Percentiles rank a stretch among this genome's conserved stretches.
phyloP scores from a whole-genome alignment of 2,888 invertebrate species.

The Polyommatus icarus region DNA sequence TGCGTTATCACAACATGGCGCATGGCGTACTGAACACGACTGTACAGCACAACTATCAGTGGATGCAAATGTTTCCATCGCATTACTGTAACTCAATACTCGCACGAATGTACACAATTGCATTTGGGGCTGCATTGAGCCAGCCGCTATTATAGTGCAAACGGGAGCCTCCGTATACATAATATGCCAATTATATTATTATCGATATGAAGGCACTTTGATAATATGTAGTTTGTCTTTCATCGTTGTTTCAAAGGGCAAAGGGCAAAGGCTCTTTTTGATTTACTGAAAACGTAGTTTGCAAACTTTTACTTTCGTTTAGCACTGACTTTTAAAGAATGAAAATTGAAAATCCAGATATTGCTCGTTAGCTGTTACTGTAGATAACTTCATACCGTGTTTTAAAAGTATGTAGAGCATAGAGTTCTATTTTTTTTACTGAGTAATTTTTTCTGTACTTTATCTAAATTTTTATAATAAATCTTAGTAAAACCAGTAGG shows the following conservation, averaged over 20 bases:
- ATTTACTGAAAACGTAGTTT: too few relatives aligned
- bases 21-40: not conserved
- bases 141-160: constrained; percentile 68
- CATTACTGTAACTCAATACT: constrained; percentile 74
- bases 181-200: constrained; percentile 7
- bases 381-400: not conserved
- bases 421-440: not conserved
- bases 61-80: constrained; percentile 71
- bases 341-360: not conserved
- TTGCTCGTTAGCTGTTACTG: too few relatives aligned
- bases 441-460: not conserved
- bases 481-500: not conserved
- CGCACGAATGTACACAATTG: constrained; percentile 77
- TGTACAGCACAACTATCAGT: constrained; percentile 43
- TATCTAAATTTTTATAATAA: not conserved
- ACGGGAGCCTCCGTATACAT: constrained; percentile 53
- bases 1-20: constrained; percentile 35
- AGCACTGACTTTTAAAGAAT: not conserved
- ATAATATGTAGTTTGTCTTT: not conserved
- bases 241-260: not conserved
- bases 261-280: not conserved
- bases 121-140: constrained; percentile 72
- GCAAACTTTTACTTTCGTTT: not conserved
- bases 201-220: not conserved
- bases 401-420: not conserved